Evolutionary conservation across 2,797 vertebrate genomes (phyloP).

Genomic region (Typhlichthys eigenmanni): DNA sequence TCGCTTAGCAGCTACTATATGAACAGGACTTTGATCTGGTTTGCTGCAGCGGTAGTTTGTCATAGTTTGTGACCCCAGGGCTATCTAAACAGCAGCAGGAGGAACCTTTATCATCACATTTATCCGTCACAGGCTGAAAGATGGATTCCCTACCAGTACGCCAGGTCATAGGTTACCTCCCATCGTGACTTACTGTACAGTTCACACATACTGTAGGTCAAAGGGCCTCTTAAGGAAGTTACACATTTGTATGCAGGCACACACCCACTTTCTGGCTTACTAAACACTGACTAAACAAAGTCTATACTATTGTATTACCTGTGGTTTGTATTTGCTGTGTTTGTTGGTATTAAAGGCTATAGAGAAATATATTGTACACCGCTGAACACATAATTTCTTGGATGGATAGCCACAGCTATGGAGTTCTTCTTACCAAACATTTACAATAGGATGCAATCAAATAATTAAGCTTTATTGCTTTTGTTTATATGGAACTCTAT

Average conservation of each 20-base stretch:
- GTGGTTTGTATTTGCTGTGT: too few species aligned
- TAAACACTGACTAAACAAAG: too few species aligned
- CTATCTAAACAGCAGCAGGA: slow-evolving; percentile 68
- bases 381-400: too few species aligned
- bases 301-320: too few species aligned
- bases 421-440: too few species aligned
- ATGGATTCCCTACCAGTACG: slow-evolving; percentile 55
- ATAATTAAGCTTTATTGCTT: too few species aligned
- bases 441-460: too few species aligned
- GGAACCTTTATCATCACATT: slow-evolving; percentile 66
- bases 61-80: slow-evolving; percentile 67
- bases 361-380: too few species aligned
- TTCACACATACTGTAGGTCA: slow-evolving; percentile 71
- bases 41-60: slow-evolving; percentile 62
- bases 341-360: too few species aligned
- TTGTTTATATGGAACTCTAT: too few species aligned
- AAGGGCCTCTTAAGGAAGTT: slow-evolving; percentile 58
- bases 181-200: slow-evolving; percentile 54
- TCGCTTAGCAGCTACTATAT: slow-evolving; percentile 26
- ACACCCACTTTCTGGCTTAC: not conserved
- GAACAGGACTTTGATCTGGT: slow-evolving; percentile 53
- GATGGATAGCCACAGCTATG: too few species aligned
- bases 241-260: slow-evolving; percentile 28
- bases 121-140: slow-evolving; percentile 62
- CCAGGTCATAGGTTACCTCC: slow-evolving; percentile 71